Conservation (phyloP, 1,140 invertebrate species). For the Periplaneta americana region DNA sequence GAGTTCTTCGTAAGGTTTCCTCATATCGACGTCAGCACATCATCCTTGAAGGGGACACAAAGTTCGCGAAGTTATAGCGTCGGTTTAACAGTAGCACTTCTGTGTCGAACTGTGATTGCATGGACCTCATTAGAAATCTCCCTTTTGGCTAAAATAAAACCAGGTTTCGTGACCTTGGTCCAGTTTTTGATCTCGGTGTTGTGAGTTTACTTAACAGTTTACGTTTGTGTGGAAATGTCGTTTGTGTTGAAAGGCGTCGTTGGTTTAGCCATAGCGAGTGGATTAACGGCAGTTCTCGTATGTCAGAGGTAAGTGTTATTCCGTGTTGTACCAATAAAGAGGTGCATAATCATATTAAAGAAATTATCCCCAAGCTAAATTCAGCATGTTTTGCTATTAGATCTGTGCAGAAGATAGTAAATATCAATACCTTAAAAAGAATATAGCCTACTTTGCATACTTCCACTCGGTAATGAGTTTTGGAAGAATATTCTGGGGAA, state of each 20-base stretch:
- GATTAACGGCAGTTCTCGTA: background rate
- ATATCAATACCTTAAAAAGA: no score
- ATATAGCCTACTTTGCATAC: no score
- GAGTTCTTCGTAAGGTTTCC: background rate
- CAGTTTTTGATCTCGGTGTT: background rate
- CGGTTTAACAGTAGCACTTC: background rate
- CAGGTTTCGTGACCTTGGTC: background rate
- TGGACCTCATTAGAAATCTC: background rate
- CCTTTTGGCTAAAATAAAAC: background rate
- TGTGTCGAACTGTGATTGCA: no score
- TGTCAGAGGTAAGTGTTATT: background rate
- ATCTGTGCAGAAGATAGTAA: no score
- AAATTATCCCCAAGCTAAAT: no score
- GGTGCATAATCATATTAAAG: no score
- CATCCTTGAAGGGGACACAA: background rate
- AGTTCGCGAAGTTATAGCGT: background rate
- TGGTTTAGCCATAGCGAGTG: background rate
- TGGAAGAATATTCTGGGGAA: no score
- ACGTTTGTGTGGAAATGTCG: background rate
- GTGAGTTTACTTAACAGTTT: background rate
- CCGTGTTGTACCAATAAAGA: no score
- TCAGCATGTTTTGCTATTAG: no score
- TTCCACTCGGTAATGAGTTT: no score
- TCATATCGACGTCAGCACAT: background rate
- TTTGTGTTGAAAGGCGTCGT: background rate